phyloP scores from a whole-genome alignment of 1,140 invertebrate genomes.

The Cotesia typhae region DNA sequence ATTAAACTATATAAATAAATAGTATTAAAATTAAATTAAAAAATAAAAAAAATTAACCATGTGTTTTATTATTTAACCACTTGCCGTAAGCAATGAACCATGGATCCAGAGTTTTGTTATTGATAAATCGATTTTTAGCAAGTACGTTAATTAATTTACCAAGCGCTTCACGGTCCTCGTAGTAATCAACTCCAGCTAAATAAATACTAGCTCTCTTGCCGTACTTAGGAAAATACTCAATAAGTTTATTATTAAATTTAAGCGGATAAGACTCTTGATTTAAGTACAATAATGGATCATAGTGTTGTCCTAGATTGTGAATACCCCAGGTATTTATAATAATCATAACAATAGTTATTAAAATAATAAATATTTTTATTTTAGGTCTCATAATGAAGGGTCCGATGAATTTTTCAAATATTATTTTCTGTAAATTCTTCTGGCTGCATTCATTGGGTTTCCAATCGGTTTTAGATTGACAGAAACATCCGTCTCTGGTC shows the following conservation, averaged over 20 bases:
- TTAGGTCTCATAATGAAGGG: slow-evolving; percentile 62
- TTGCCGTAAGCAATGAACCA: slow-evolving; percentile 57
- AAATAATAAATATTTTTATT: slow-evolving; percentile 62
- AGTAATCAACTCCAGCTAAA: slow-evolving; percentile 61
- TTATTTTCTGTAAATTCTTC: slow-evolving; percentile 59
- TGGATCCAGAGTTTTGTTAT: slow-evolving; percentile 57
- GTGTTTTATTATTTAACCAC: slow-evolving; percentile 48
- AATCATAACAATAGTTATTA: slow-evolving; percentile 52
- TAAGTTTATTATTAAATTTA: slow-evolving; percentile 58
- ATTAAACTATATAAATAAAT: not conserved
- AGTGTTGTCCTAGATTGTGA: slow-evolving; percentile 66
- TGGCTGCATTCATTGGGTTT: slow-evolving; percentile 64
- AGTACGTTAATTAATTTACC: slow-evolving; percentile 47
- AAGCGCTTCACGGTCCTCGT: slow-evolving; percentile 52
- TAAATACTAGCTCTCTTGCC: slow-evolving; percentile 66
- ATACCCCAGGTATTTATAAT: slow-evolving; percentile 62
- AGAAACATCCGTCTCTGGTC: slow-evolving; percentile 64
- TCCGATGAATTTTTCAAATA: slow-evolving; percentile 66
- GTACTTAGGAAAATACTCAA: slow-evolving; percentile 64
- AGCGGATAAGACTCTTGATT: slow-evolving; percentile 65
- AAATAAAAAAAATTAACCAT: slow-evolving; percentile 40
- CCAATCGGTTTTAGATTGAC: slow-evolving; percentile 59
- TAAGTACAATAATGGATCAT: slow-evolving; percentile 70
- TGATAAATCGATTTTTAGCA: slow-evolving; percentile 56
- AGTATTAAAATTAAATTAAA: no score